Evolutionary conservation across 2,888 invertebrate species (phyloP).

Genomic region (Tinea trinotella): DNA sequence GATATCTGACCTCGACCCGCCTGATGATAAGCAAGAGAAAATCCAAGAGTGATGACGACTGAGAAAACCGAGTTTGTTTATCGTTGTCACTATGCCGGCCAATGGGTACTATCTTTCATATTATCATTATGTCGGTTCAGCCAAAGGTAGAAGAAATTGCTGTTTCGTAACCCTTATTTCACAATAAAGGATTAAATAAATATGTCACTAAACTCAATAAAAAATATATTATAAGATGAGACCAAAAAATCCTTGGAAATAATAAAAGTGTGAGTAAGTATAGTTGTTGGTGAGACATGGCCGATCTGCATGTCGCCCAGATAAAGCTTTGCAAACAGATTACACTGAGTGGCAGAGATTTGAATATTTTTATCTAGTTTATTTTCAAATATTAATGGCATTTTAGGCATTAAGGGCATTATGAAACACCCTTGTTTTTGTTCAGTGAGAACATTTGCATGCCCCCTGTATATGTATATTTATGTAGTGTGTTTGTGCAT

Average conservation of each 20-base stretch:
- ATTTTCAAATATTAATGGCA: constrained; percentile 68
- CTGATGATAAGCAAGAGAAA: too few relatives aligned
- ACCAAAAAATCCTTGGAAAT: not conserved
- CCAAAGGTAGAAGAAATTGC: too few relatives aligned
- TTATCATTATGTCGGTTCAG: too few relatives aligned
- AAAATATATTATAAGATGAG: too few relatives aligned
- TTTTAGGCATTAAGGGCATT: constrained; percentile 61
- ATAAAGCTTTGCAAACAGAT: constrained; percentile 29
- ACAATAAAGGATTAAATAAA: too few relatives aligned
- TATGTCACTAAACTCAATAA: too few relatives aligned
- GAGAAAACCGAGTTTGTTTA: too few relatives aligned
- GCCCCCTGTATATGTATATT: constrained; percentile 24
- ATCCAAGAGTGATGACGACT: too few relatives aligned
- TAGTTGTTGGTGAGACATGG: constrained; percentile 13
- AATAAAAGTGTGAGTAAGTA: not conserved
- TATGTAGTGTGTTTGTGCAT: constrained; percentile 7
- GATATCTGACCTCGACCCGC: too few relatives aligned
- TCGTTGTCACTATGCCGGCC: too few relatives aligned
- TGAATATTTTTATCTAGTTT: constrained; percentile 58
- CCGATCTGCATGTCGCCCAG: constrained; percentile 19
- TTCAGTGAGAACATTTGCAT: constrained; percentile 51
- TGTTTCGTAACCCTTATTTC: too few relatives aligned
- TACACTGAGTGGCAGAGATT: constrained; percentile 36
- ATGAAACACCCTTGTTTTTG: constrained; percentile 61
- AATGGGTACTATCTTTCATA: too few relatives aligned